A percentile compares a stretch with the other conserved stretches of the same genome.
These are phyloP conservation scores for Cosmia pyralina DNA, from an alignment of 2,888 invertebrate species.

Conservation along the genomic window DNA sequence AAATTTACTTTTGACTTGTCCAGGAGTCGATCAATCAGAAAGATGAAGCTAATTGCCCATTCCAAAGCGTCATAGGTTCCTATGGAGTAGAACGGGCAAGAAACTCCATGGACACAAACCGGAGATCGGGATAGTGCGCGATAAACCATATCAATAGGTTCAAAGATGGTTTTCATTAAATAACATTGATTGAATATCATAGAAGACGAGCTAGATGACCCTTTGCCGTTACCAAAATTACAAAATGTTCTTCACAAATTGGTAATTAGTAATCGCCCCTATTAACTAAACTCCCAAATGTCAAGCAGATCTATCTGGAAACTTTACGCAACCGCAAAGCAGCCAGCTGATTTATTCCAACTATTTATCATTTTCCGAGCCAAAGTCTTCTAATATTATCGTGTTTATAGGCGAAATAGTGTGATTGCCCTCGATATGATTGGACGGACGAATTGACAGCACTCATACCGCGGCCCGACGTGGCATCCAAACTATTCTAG, in stretches of 20 bases:
- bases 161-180: neutral
- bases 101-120: neutral
- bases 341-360: conserved; percentile 55
- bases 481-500: conserved; percentile 85
- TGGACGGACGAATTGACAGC: conserved; percentile 76
- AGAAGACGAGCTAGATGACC: neutral
- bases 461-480: conserved; percentile 68
- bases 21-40: neutral
- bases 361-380: conserved; percentile 54
- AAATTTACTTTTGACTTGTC: neutral
- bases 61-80: neutral
- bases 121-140: neutral
- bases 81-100: neutral
- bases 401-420: conserved; percentile 61
- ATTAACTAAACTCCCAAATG: conserved; percentile 9
- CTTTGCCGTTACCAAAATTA: neutral
- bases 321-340: conserved; percentile 34
- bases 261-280: conserved; percentile 11
- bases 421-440: conserved; percentile 78
- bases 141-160: neutral
- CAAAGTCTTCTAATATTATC: conserved; percentile 58
- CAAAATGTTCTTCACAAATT: neutral
- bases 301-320: conserved; percentile 36
- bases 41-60: neutral
- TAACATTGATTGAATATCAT: no score